Base-by-base conservation (phyloP, 2,113 vertebrate species). In the Ammodytes dubius region DNA sequence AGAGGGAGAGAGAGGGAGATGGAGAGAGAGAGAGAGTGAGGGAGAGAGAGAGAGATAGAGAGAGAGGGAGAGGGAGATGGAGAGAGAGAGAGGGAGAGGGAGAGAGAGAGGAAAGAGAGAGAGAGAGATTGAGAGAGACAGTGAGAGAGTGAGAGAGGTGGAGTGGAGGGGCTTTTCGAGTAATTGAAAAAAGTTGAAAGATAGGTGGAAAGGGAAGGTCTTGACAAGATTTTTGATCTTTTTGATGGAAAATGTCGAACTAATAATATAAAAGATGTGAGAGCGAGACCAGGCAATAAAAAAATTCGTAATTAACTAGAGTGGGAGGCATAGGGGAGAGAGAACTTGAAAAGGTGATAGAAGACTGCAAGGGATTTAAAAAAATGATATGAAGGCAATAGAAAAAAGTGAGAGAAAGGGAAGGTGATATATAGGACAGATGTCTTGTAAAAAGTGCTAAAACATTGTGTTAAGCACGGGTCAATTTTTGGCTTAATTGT, bases 61-160 rank as follows among this genome's bases (percentile, higher is more conserved):
- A 27, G 40, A 77, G 14, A 43, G 37, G 6, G 27, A 27, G 2
- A 27, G 46, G 60, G 9, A 5, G 9, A 6, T 19, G n/a, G 43
- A 50, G 0, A 17, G 19, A 39, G 47, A 43, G 64, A 40, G 39
- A 60, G 59, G 37, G 83, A 82, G 79, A 73, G 49, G 42, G 54
- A 68, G 50, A 72, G 46, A 56, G n/a, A n/a, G n/a, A n/a, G 77
- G 37, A 35, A 19, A 15, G 58, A 59, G 15, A 42, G 45, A 35
- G 65, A 17, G 72, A 45, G 5, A 9, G 17, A 17, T 74, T 13
- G n/a, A 47, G 72, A 10, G 59, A 27, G 27, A 27, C 27, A 27
- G 50, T 27, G 3, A 77, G 58, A 61, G 19, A 27, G 27, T 27
- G 27, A 27, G 40, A 77, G 14, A 43, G 37, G 8, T 11, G 53